phyloP scores from a whole-genome alignment of 2,113 vertebrate genomes.

The Scomber colias region DNA sequence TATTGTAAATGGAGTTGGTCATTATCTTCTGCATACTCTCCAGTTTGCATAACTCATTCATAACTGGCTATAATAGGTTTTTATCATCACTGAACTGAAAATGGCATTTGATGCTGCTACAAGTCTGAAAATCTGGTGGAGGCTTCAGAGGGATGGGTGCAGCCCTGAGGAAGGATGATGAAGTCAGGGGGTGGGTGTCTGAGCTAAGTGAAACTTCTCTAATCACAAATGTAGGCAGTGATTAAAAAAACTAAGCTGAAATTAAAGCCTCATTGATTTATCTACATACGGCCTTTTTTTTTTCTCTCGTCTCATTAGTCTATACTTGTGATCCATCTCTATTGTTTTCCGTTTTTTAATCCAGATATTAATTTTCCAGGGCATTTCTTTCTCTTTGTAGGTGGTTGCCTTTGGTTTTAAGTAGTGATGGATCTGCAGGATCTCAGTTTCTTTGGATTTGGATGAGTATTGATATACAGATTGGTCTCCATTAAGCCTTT shows the following conservation, averaged over 20 bases:
- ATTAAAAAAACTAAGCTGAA: conserved; percentile 77
- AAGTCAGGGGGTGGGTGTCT: conserved; percentile 40
- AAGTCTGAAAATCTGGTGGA: conserved; percentile 30
- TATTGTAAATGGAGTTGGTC: conserved; percentile 22
- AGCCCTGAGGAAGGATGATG: conserved; percentile 27
- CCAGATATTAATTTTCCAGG: conserved; percentile 26
- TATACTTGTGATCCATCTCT: conserved; percentile 64
- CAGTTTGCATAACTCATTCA: conserved; percentile 31
- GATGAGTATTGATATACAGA: conserved; percentile 75
- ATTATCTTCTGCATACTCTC: conserved; percentile 19
- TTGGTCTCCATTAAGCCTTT: conserved; percentile 68
- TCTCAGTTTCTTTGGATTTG: conserved; percentile 52
- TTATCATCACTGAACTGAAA: conserved; percentile 31
- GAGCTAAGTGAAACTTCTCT: conserved; percentile 54
- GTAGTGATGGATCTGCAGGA: conserved; percentile 34
- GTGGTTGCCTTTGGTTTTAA: conserved; percentile 19
- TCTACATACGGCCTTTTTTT: conserved; percentile 74
- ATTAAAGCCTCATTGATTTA: conserved; percentile 77
- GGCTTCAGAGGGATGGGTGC: conserved; percentile 16
- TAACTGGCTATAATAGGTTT: conserved; percentile 35
- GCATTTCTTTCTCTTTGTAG: conserved; percentile 22
- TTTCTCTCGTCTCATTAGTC: conserved; percentile 64
- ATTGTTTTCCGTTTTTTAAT: conserved; percentile 62
- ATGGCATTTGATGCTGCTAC: conserved; percentile 29
- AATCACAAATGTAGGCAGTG: conserved; percentile 69